Conservation (phyloP, 2,888 invertebrate genomes). For the Himalopsyche japonica region DNA sequence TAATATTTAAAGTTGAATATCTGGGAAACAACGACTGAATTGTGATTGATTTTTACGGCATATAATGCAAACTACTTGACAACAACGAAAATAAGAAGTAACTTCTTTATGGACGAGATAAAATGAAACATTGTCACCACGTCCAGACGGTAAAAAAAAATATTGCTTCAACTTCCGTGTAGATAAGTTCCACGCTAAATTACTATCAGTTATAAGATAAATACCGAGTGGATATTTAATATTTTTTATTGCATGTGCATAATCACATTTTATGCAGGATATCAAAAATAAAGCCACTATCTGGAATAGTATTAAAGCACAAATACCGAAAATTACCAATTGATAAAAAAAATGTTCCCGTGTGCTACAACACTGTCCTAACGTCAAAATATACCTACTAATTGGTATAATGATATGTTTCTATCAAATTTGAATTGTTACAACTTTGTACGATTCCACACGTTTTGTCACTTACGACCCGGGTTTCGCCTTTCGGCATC, state of each 20-base stretch:
- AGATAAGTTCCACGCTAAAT: not conserved
- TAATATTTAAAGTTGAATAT: too few species aligned
- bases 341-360: not conserved
- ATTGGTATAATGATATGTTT: too few species aligned
- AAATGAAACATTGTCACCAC: not conserved
- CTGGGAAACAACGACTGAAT: too few species aligned
- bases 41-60: not conserved
- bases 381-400: too few species aligned
- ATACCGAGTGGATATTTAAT: too few species aligned
- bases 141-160: not conserved
- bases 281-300: not conserved
- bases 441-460: too few species aligned
- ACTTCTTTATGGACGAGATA: not conserved
- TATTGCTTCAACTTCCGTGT: not conserved
- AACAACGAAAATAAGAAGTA: not conserved
- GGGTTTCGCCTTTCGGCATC: too few species aligned
- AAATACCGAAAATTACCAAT: not conserved
- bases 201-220: not conserved
- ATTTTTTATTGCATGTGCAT: not conserved
- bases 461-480: too few species aligned
- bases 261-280: not conserved
- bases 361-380: too few species aligned
- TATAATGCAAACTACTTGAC: not conserved
- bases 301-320: not conserved
- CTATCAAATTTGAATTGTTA: too few species aligned